A percentile compares a stretch with the other conserved stretches of the same genome.
Conservation (phyloP, 1,140 invertebrate species). For the Proctacanthus coquilletti region DNA sequence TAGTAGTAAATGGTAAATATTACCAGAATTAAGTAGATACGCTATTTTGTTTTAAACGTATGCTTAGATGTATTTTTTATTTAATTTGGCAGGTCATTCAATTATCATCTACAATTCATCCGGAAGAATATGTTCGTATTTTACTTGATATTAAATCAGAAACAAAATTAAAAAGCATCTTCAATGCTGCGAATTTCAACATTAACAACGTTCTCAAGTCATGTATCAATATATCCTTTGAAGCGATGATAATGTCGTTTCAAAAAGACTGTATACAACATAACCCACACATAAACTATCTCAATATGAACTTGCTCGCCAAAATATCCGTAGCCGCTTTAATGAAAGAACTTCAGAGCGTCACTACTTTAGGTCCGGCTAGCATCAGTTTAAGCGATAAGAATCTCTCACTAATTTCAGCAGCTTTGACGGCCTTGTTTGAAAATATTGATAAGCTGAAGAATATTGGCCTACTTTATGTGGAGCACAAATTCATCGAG, state of each 20-base stretch:
- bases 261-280: constrained; percentile 27
- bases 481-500: constrained; percentile 22
- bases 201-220: constrained; percentile 17
- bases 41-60: too few relatives aligned
- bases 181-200: constrained; percentile 15
- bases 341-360: too few relatives aligned
- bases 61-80: not conserved
- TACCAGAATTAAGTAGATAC: too few relatives aligned
- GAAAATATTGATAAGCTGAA: constrained; percentile 14
- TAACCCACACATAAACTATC: constrained; percentile 29
- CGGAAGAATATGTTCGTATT: constrained; percentile 20
- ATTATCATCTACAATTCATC: constrained; percentile 22
- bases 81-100: constrained; percentile 20
- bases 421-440: constrained; percentile 16
- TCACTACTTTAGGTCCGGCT: too few relatives aligned
- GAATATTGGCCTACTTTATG: constrained; percentile 21
- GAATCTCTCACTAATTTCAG: constrained; percentile 12
- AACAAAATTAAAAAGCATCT: constrained; percentile 19
- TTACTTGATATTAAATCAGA: constrained; percentile 26
- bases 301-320: constrained; percentile 23
- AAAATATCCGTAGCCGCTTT: constrained; percentile 17
- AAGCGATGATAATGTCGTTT: constrained; percentile 19
- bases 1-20: too few relatives aligned
- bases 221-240: constrained; percentile 16
- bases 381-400: too few relatives aligned